These are phyloP conservation scores for Phoenoteleia sp. DNA, from an alignment of 2,888 invertebrate species.

Conservation along the genomic window DNA sequence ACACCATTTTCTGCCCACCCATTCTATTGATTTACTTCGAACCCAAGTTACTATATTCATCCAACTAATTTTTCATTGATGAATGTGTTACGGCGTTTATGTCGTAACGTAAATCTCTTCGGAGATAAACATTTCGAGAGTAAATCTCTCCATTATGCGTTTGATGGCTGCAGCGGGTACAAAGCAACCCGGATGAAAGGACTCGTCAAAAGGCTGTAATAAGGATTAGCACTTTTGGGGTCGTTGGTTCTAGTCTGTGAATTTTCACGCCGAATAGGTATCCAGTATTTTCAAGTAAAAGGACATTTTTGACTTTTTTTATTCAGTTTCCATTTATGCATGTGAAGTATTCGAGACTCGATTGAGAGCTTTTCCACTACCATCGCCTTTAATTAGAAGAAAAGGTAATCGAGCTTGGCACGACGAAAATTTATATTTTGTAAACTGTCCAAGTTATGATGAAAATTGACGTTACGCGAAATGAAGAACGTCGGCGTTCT, in stretches of 20 bases:
- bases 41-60: neutral
- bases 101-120: constrained; percentile 46
- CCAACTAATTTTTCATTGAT: constrained; percentile 44
- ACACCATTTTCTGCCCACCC: neutral
- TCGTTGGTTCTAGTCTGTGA: constrained; percentile 72
- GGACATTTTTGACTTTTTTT: neutral
- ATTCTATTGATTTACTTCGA: neutral
- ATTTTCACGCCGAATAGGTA: constrained; percentile 61
- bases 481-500: constrained; percentile 33
- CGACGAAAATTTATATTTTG: constrained; percentile 4
- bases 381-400: neutral
- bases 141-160: constrained; percentile 61
- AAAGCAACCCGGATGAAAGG: constrained; percentile 58
- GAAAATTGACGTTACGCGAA: constrained; percentile 58
- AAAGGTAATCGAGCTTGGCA: constrained; percentile 1
- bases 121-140: constrained; percentile 56
- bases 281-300: constrained; percentile 29
- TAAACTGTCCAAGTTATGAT: constrained; percentile 40
- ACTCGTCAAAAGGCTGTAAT: constrained; percentile 73
- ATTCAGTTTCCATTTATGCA: neutral
- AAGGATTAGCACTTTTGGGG: constrained; percentile 78
- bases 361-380: neutral
- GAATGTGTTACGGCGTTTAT: constrained; percentile 48
- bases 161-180: constrained; percentile 51
- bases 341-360: neutral